These are phyloP conservation scores for Phallusia fumigata DNA, from an alignment of 23 tunicate genomes.

Conservation along the genomic window DNA sequence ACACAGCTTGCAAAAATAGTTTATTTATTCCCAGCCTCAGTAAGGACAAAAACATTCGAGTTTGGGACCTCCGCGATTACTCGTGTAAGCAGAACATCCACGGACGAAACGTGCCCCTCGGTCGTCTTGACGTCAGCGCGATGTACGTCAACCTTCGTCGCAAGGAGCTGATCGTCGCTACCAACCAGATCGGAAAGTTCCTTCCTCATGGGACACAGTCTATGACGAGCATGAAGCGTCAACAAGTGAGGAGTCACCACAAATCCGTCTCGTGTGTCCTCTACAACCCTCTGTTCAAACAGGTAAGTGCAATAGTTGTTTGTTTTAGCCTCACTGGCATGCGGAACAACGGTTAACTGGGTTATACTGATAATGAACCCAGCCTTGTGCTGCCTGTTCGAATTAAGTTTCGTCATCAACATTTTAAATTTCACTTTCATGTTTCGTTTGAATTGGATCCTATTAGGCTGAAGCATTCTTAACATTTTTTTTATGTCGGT, in stretches of 20 bases:
- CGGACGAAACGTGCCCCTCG: conserved; percentile 43
- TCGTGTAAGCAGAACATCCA: conserved; percentile 57
- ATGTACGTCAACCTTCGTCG: conserved; percentile 24
- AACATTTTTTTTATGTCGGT: too few species aligned
- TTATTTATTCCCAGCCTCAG: conserved; percentile 31
- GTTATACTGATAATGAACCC: too few species aligned
- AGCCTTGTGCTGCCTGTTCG: too few species aligned
- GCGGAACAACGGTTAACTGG: too few species aligned
- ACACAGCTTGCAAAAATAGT: too few species aligned
- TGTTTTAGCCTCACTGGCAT: too few species aligned
- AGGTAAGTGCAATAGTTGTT: too few species aligned
- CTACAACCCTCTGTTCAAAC: conserved; percentile 58
- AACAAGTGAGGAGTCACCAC: conserved; percentile 29
- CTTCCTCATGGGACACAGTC: neutral
- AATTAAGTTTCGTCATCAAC: too few species aligned
- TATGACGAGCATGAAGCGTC: neutral
- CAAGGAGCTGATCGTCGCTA: conserved; percentile 45
- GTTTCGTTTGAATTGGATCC: too few species aligned
- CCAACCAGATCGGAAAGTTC: conserved; percentile 46
- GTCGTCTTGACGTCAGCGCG: conserved; percentile 41
- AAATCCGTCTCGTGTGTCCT: conserved; percentile 46
- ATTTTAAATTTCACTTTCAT: too few species aligned
- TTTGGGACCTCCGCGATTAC: conserved; percentile 64
- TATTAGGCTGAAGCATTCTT: too few species aligned
- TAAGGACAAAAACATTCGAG: conserved; percentile 60